Evolutionary conservation across 2,113 vertebrate species (phyloP), one percentile per base, ranked within the genome.

Genomic region (Scatophagus argus): DNA sequence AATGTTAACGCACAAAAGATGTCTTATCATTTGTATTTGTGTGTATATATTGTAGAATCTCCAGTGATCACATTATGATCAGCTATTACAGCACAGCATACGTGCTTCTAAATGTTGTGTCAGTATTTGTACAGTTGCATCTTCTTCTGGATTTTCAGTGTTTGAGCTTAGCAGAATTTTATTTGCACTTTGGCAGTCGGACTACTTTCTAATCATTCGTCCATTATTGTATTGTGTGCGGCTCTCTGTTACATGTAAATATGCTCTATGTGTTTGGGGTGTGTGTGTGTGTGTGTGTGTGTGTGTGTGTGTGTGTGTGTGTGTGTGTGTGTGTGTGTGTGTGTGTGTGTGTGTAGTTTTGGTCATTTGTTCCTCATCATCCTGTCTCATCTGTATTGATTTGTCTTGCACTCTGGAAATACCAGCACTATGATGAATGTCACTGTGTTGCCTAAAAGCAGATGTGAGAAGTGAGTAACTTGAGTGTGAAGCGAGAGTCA

Each of bases 141-240:
- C 60, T 77, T 66, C 14, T 6, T 77, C 14, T 70, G 19, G 4
- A 47, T 56, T 83, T 77, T 64, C 38, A 70, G 27, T 59, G 8
- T 79, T 54, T 74, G 31, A 80, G 54, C 54, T 83, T 55, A 61
- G 32, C 38, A 63, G 47, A 2, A 2, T 66, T 82, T 34, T 10
- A 44, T 67, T 65, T 88, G 77, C 82, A 87, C 67, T 83, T 70
- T 73, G 29, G 41, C 36, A 32, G 62, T 61, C 14, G 1, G 29
- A 27, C 59, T 54, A 62, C 38, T 64, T 58, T 62, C 7, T 43
- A 47, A 73, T 56, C 12, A 66, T 29, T 74, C 34, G 49, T n/a
- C n/a, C n/a, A n/a, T n/a, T n/a, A n/a, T 55, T 62, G 32, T 67
- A 29, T 13, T 71, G 5, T 72, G 19, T 56, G 21, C 29, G 12